Evolutionary conservation across 2,113 vertebrate species (phyloP).

Genomic region (Camelus dromedarius): DNA sequence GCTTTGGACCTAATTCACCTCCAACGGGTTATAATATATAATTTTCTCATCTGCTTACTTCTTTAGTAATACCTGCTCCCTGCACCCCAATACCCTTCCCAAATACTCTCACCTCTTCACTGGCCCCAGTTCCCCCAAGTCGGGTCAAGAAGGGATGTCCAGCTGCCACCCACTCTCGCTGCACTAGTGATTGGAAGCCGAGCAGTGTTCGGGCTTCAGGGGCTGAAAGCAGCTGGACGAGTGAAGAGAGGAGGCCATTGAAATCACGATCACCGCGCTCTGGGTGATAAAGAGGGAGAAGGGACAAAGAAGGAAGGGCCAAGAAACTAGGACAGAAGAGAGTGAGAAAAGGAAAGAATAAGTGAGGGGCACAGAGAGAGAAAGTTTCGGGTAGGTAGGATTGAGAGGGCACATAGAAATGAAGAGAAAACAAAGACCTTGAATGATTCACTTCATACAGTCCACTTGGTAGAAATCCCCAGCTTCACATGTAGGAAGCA

Average conservation of each 20-base stretch:
- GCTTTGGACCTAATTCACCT: not conserved
- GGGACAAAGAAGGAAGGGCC: constrained; percentile 27
- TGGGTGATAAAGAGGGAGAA: constrained; percentile 77
- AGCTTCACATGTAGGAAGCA: not conserved
- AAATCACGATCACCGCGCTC: constrained; percentile 94
- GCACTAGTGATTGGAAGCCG: constrained; percentile 95
- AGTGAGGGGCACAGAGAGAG: not conserved
- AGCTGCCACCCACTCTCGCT: constrained; percentile 95
- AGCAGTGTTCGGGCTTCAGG: constrained; percentile 89
- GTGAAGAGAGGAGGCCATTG: constrained; percentile 94
- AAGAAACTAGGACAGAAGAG: constrained; percentile 60
- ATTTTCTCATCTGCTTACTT: constrained; percentile 6
- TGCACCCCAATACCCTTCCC: not conserved
- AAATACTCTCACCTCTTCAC: constrained; percentile 74
- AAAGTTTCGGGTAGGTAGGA: not conserved
- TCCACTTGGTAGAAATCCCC: constrained; percentile 36
- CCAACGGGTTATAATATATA: not conserved
- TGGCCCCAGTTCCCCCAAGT: constrained; percentile 69
- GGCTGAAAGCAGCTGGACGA: constrained; percentile 95
- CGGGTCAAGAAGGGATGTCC: constrained; percentile 95
- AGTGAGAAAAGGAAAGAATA: constrained; percentile 49
- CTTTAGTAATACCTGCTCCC: not conserved
- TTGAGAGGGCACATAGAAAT: constrained; percentile 50
- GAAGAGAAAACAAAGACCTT: constrained; percentile 71
- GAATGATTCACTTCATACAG: constrained; percentile 66